Evolutionary conservation across 2,888 invertebrate species (phyloP), one percentile per base, ranked within the genome.

Genomic region (Eledona agricola): DNA sequence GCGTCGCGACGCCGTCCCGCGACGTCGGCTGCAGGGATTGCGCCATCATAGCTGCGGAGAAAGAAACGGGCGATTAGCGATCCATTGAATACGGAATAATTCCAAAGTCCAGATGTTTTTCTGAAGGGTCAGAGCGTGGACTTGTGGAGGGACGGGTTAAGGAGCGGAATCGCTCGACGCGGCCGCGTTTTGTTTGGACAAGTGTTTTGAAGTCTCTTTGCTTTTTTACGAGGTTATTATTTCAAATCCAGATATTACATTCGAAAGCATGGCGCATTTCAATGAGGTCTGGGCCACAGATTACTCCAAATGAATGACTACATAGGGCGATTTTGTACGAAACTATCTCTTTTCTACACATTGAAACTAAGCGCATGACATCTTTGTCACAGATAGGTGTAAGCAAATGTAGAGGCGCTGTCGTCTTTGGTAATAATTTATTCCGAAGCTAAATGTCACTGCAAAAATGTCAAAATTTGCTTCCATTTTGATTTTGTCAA

Each of bases 1-100:
- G 68, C 76, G 81, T 74, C 77, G 75, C 43, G 76, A 81, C 43
- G 77, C 79, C 71, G 67, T 82, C 71, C 20, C 71, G 63, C 3
- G 64, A 55, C 47, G 78, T 76, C 32, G 77, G 73, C 37, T 77
- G 73, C 64, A 81, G 75, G 38, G 79, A 79, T 66, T 81, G 81
- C 34, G 80, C 79, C 66, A 81, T 73, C 69, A 81, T 78, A 23
- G 80, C 81, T 81, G 77, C 13, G n/a, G n/a, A n/a, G n/a, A 77
- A 66, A 10, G n/a, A 1, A 11, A 28, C 5, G 25, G 7, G 4
- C 15, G 22, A 7, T 45, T 32, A 45, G 32, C 32, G 19, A 45
- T 32, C 10, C 20, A 15, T 6, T n/a, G 7, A 10, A 35, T 28
- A 23, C 25, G n/a, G n/a, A n/a, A n/a, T 37, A 37, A 38, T 47